Evolutionary conservation across 37 sponge, comb jelly and placozoan species (phyloP).

Genomic region (Aplysina aerophoba): DNA sequence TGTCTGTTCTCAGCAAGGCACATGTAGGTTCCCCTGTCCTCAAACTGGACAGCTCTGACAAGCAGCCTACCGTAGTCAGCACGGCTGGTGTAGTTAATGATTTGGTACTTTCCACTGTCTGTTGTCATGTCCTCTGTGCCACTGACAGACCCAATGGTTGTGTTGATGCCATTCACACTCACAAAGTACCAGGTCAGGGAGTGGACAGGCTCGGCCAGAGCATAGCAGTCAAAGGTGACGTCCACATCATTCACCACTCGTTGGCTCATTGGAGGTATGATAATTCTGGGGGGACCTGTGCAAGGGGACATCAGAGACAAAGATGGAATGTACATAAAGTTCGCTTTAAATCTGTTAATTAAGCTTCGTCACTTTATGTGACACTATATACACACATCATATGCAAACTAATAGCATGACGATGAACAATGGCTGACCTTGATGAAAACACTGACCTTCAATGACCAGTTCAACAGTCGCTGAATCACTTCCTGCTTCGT

Average conservation of each 20-base stretch:
- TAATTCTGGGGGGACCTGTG: conserved; percentile 66
- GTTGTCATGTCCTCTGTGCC: background rate
- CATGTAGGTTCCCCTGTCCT: conserved; percentile 65
- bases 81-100: background rate
- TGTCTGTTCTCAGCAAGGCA: conserved; percentile 50
- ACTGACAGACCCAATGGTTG: background rate
- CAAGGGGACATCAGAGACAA: too few relatives aligned
- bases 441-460: too few relatives aligned
- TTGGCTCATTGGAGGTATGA: conserved; percentile 29
- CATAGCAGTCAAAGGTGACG: conserved; percentile 47
- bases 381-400: too few relatives aligned
- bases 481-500: conserved; percentile 53
- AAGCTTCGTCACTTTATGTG: too few relatives aligned
- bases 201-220: conserved; percentile 59
- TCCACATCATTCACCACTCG: conserved; percentile 37
- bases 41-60: conserved; percentile 46
- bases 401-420: too few relatives aligned
- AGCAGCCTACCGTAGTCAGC: conserved; percentile 51
- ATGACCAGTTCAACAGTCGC: conserved; percentile 46
- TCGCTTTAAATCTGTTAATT: too few relatives aligned
- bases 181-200: conserved; percentile 48
- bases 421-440: too few relatives aligned
- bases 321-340: too few relatives aligned
- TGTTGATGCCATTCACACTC: background rate
- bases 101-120: background rate